Base-by-base conservation (phyloP, 1,140 invertebrate species). In the Lepidurus packardi region DNA sequence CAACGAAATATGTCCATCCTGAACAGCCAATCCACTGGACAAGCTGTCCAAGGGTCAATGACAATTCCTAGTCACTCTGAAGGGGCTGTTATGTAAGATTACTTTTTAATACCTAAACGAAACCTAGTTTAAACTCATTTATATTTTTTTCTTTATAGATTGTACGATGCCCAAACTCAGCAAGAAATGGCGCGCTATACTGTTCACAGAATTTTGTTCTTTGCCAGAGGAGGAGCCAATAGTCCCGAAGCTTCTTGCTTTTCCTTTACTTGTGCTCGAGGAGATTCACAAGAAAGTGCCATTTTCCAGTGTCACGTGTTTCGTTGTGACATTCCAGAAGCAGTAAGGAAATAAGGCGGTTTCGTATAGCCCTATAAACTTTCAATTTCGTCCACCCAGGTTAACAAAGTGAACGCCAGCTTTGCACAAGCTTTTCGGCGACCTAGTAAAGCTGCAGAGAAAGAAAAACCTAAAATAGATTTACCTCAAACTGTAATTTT, bases 301-400 rank as follows among this genome's bases (percentile, higher is more conserved):
- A 92, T 98, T 74, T 97, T 97, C 86, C 94, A 98, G 85, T 98
- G 97, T 86, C 95, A 98, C 87, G 94, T 98, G 42, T 99, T 98
- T 86, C 89, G 95, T 80, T 98, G 97, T 87, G 93, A 97, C 84
- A 93, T 96, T 83, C 91, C 93, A n/a, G 96, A 99, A 87, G 95
- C 95, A n/a, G 96, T 98, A 90, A 89, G 93, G 92, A 80, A 89
- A 82, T 41, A 24, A 44, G 83, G 43, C 81, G 91, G 90, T 90
- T 92, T 45, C 89, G 88, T 16, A 89, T 89, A 85, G 89, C 91
- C 81, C 84, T 91, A 86, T 91, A 91, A 81, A 95, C 94, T 84
- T 98, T 98, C 86, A 92, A 93, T 2, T 95, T 95, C 85, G 95
- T 95, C 16, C 97, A 98, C 84, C 91, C 94, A 82, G 89, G 53